Evolutionary conservation across 2,797 vertebrate genomes (phyloP).

Genomic region (Sylvilagus floridanus): DNA sequence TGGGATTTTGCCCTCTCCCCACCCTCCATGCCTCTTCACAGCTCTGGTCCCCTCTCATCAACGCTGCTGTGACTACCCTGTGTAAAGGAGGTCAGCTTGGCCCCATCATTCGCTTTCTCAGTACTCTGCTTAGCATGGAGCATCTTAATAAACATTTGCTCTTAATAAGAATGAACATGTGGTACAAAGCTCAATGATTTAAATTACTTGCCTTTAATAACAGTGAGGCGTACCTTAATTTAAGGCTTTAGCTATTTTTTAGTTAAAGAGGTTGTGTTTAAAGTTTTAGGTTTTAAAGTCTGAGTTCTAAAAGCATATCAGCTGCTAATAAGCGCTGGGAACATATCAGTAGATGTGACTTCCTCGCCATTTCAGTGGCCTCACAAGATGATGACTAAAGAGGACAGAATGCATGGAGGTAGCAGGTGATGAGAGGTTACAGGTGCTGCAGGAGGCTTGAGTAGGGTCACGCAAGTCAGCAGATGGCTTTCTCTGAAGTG

Average conservation of each 20-base stretch:
- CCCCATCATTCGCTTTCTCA: neutral
- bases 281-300: neutral
- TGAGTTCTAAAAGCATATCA: neutral
- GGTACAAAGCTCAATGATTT: neutral
- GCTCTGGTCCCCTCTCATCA: neutral
- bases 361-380: neutral
- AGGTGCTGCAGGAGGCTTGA: neutral
- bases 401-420: neutral
- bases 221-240: neutral
- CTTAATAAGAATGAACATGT: neutral
- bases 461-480: neutral
- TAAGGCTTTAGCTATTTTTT: neutral
- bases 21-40: neutral
- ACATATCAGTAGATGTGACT: neutral
- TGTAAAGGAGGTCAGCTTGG: neutral
- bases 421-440: neutral
- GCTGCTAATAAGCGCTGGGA: neutral
- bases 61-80: neutral
- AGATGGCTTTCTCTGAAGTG: neutral
- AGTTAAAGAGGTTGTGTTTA: neutral
- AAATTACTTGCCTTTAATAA: neutral
- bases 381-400: neutral
- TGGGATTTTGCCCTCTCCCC: neutral
- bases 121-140: neutral
- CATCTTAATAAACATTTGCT: slow-evolving; percentile 24